A percentile compares a stretch with the other conserved stretches of the same genome.
phyloP scores from a whole-genome alignment of 2,113 vertebrate species.

The Entelurus aequoreus region DNA sequence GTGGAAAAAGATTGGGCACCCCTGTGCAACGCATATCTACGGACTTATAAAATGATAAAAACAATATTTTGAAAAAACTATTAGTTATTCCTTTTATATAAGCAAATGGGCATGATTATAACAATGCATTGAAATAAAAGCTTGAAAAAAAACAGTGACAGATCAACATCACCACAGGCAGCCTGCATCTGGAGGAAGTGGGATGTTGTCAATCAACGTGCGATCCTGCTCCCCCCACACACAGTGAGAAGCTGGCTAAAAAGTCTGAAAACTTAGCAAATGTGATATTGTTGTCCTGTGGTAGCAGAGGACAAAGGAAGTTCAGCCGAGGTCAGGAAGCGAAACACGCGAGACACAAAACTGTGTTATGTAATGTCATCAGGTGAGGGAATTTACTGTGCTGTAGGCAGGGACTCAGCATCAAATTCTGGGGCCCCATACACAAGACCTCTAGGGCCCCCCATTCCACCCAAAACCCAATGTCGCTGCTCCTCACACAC shows the following conservation, averaged over 20 bases:
- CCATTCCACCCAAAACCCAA: no score
- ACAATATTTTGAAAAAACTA: neutral
- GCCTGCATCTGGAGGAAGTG: neutral
- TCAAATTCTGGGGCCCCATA: no score
- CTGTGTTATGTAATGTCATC: neutral
- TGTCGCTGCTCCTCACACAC: no score
- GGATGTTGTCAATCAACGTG: neutral
- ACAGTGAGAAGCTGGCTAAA: neutral
- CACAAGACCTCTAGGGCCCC: no score
- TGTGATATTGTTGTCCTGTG: neutral
- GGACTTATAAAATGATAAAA: neutral
- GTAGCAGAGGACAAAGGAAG: slow-evolving; percentile 23
- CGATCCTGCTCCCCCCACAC: neutral
- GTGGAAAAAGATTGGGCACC: no score
- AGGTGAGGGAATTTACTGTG: neutral
- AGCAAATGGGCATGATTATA: neutral
- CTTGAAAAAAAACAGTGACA: neutral
- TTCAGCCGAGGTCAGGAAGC: neutral
- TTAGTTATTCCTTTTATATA: neutral
- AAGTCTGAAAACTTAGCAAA: neutral
- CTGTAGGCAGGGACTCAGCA: neutral
- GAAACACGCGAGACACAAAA: neutral
- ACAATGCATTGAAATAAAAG: neutral
- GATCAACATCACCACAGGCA: neutral
- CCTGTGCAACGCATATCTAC: no score